Percentiles rank a stretch among this genome's conserved stretches.
Evolutionary conservation across 2,888 invertebrate species (phyloP).

Genomic region (Corythucha ciliata): DNA sequence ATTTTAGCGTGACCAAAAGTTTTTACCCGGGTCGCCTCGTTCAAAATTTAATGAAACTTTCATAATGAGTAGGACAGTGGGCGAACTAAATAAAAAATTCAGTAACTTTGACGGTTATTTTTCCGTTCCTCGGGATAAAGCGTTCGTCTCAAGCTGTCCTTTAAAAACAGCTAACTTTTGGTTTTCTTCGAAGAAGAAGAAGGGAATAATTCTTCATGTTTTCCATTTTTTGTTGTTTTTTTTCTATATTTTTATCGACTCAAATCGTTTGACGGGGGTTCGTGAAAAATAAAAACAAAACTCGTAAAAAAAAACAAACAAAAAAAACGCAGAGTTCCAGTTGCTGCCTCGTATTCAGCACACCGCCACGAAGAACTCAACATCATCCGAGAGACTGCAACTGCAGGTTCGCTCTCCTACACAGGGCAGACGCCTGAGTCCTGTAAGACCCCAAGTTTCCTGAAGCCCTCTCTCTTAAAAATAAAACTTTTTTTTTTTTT

Average conservation of each 20-base stretch:
- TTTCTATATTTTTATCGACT: slow-evolving; percentile 3
- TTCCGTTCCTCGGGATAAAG: too few relatives aligned
- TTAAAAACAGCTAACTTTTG: too few relatives aligned
- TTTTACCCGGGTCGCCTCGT: too few relatives aligned
- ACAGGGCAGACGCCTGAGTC: slow-evolving; percentile 51
- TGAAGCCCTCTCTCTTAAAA: background rate
- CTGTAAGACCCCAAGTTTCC: slow-evolving; percentile 26
- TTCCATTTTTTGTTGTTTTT: background rate
- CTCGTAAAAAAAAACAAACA: background rate
- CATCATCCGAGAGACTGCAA: slow-evolving; percentile 65
- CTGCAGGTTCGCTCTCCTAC: slow-evolving; percentile 82
- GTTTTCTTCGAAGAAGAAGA: too few relatives aligned
- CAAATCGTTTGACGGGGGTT: background rate
- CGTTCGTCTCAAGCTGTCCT: too few relatives aligned
- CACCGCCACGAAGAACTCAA: slow-evolving; percentile 32
- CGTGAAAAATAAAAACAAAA: too few relatives aligned
- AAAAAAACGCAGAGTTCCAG: slow-evolving; percentile 17
- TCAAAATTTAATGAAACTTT: too few relatives aligned
- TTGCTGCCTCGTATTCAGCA: slow-evolving; percentile 62
- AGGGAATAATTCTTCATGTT: background rate
- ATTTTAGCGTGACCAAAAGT: too few relatives aligned
- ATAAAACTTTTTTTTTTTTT: slow-evolving; percentile 4
- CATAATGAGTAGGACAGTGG: too few relatives aligned
- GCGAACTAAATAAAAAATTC: too few relatives aligned
- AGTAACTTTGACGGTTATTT: too few relatives aligned